A percentile compares a stretch with the other conserved stretches of the same genome.
Conservation (phyloP, 1,140 invertebrate species). For the Mycetomoellerius zeteki region DNA sequence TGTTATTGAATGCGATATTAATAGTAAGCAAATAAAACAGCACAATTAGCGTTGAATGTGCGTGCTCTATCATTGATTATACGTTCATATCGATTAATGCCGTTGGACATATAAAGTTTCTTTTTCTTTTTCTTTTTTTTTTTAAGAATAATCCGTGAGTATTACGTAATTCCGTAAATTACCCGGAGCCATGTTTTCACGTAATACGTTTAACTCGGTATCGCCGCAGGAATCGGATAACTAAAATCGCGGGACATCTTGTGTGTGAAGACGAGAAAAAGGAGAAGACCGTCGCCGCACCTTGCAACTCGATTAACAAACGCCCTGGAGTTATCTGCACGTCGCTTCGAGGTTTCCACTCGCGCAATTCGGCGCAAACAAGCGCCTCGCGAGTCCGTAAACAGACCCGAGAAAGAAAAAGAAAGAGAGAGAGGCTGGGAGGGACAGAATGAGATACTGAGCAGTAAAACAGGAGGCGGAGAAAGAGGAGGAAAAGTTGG, state of each 20-base stretch:
- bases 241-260: constrained; percentile 1
- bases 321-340: constrained; percentile 66
- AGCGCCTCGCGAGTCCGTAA: constrained; percentile 64
- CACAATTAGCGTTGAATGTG: not conserved
- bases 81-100: constrained; percentile 2
- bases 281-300: constrained; percentile 6
- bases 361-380: constrained; percentile 68
- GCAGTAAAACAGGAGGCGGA: not conserved
- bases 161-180: constrained; percentile 33
- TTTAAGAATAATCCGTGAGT: not conserved
- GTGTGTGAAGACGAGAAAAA: constrained; percentile 12
- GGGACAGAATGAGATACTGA: constrained; percentile 39
- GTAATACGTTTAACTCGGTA: constrained; percentile 35
- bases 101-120: not conserved
- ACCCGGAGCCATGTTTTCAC: not conserved
- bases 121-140: not conserved
- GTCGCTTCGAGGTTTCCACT: constrained; percentile 52
- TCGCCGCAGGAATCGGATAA: constrained; percentile 7
- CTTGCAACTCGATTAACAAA: constrained; percentile 45
- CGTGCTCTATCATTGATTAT: not conserved
- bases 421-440: not conserved
- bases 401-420: constrained; percentile 46
- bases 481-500: constrained; percentile 30
- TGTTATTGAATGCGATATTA: constrained; percentile 49
- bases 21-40: constrained; percentile 23